These are phyloP conservation scores for Platichthys stellatus DNA, from an alignment of 2,113 vertebrate species.

Conservation along the genomic window DNA sequence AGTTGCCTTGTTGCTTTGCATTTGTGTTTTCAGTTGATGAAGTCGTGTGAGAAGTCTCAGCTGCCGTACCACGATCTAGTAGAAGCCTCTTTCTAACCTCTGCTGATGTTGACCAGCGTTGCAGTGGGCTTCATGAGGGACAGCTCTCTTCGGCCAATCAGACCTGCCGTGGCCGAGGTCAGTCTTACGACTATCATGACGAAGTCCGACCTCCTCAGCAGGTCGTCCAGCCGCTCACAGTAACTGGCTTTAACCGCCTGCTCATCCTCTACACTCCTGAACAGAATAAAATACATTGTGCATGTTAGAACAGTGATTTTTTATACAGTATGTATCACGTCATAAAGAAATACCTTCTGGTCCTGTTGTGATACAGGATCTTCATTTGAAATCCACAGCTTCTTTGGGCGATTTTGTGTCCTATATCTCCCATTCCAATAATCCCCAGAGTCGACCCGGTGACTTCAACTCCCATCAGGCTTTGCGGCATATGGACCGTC, in stretches of 20 bases:
- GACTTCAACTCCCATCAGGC: constrained; percentile 61
- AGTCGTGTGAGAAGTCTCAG: no score
- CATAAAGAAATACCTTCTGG: constrained; percentile 37
- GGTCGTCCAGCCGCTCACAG: constrained; percentile 42
- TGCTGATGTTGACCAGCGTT: constrained; percentile 61
- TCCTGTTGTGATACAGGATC: constrained; percentile 69
- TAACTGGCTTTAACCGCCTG: constrained; percentile 18
- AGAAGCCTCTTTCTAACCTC: constrained; percentile 34
- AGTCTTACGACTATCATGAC: constrained; percentile 38
- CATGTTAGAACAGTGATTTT: neutral
- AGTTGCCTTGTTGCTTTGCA: no score
- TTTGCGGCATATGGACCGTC: constrained; percentile 3
- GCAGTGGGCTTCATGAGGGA: constrained; percentile 60
- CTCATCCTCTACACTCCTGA: constrained; percentile 33
- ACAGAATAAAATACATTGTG: neutral
- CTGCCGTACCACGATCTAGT: no score
- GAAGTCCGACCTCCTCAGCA: constrained; percentile 50
- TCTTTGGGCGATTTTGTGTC: constrained; percentile 65
- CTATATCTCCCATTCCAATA: constrained; percentile 71
- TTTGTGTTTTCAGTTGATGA: no score
- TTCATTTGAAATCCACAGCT: constrained; percentile 73
- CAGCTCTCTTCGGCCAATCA: constrained; percentile 46
- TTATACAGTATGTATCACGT: neutral
- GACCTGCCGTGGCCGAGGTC: constrained; percentile 28
- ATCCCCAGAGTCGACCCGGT: constrained; percentile 71